These are phyloP conservation scores for Drosophila fulvimacula DNA, from an alignment of 2,888 invertebrate species.

Conservation along the genomic window DNA sequence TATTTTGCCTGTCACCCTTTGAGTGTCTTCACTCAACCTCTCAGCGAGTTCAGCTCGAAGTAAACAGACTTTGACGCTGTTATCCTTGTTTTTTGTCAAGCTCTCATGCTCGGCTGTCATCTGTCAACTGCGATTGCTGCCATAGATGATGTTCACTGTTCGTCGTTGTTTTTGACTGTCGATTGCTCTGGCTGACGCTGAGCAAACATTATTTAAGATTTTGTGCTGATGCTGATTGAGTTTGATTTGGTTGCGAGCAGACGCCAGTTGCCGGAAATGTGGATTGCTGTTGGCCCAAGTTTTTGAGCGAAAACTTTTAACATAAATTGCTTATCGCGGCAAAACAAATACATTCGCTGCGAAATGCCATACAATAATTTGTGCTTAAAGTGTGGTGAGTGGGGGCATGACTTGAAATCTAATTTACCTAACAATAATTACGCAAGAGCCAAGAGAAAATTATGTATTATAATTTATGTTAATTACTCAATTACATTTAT, in stretches of 20 bases:
- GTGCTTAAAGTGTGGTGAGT: conserved; percentile 38
- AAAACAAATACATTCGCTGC: conserved; percentile 37
- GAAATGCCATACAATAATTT: conserved; percentile 54
- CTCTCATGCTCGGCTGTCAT: not conserved
- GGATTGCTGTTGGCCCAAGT: conserved; percentile 50
- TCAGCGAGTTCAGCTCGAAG: not conserved
- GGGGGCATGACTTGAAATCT: conserved; percentile 48
- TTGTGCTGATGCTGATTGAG: conserved; percentile 67
- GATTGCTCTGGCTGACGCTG: conserved; percentile 56
- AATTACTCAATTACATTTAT: conserved; percentile 82
- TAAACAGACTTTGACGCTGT: conserved; percentile 6
- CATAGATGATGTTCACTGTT: conserved; percentile 38
- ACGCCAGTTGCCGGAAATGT: conserved; percentile 39
- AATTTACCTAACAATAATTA: conserved; percentile 78
- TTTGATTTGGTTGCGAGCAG: conserved; percentile 62
- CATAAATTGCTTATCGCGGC: conserved; percentile 73
- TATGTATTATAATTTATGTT: conserved; percentile 83
- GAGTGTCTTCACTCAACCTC: not conserved
- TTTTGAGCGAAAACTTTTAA: conserved; percentile 62
- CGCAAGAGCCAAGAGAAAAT: conserved; percentile 70
- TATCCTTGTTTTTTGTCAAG: conserved; percentile 21
- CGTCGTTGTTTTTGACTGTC: conserved; percentile 29
- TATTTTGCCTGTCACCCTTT: no score
- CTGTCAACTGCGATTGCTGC: conserved; percentile 16
- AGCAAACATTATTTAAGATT: conserved; percentile 65